Conservation (phyloP, 1,140 invertebrate species). For the Zelostemma sp. region DNA sequence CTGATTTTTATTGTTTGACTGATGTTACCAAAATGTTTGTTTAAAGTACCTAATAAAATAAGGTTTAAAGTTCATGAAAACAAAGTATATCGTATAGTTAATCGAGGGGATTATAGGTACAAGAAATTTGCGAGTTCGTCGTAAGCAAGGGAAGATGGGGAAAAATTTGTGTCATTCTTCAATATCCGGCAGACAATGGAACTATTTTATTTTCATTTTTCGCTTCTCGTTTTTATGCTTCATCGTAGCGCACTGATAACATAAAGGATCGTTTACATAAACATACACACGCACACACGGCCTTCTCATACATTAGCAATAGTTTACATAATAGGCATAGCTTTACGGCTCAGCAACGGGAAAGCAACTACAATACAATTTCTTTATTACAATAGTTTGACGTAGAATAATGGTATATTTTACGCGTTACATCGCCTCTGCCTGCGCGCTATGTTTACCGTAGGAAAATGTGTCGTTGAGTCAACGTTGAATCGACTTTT, state of each 20-base stretch:
- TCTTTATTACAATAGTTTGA: conserved; percentile 54
- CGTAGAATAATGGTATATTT: conserved; percentile 48
- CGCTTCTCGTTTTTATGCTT: conserved; percentile 55
- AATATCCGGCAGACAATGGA: conserved; percentile 35
- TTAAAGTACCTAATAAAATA: conserved; percentile 69
- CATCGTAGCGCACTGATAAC: conserved; percentile 46
- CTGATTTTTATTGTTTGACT: conserved; percentile 70
- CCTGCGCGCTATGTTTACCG: background rate
- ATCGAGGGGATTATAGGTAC: conserved; percentile 3
- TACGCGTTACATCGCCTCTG: conserved; percentile 20
- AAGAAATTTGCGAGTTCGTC: conserved; percentile 42
- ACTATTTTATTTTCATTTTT: conserved; percentile 26
- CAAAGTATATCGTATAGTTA: conserved; percentile 44
- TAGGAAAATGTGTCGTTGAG: background rate
- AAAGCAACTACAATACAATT: conserved; percentile 48
- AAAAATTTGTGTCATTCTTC: conserved; percentile 38
- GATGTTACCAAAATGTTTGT: conserved; percentile 71
- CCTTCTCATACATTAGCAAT: conserved; percentile 58
- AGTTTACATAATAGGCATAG: conserved; percentile 66
- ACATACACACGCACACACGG: conserved; percentile 45
- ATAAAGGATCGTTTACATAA: conserved; percentile 29
- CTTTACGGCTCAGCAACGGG: conserved; percentile 58
- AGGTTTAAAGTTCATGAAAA: conserved; percentile 59
- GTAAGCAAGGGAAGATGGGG: conserved; percentile 52
- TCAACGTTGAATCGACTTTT: conserved; percentile 1